Evolutionary conservation across 2,113 vertebrate genomes (phyloP), one percentile per base, ranked within the genome.

Genomic region (Argyrosomus japonicus): DNA sequence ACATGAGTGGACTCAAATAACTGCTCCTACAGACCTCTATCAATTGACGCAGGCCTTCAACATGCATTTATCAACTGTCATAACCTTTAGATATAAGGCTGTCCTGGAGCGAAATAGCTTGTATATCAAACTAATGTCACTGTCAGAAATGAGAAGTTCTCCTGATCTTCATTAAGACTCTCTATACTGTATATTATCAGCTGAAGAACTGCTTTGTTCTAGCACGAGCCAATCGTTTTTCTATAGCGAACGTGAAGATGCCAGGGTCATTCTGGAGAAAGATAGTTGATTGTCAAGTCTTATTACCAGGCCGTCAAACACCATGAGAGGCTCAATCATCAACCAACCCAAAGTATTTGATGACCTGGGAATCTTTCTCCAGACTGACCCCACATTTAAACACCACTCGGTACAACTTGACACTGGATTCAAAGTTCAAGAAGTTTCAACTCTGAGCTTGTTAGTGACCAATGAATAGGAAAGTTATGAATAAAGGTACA

Each of bases 51-150:
- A n/a, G 18, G 64, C 63, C 45, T 67, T 74, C 32, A 54, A 27
- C 5, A n/a, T 54, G 53, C 25, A 71, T 54, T 71, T 54, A 75
- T 60, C 17, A 48, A 63, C 62, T 54, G 79, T 79, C 57, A n/a
- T 6, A 53, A 36, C 14, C 69, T 15, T 72, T 15, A 50, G 65
- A 84, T 51, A 27, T 62, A 29, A 56, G 0, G n/a, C 36, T 32
- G 7, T 23, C 21, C 19, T 25, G 60, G 13, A 21, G 27, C 11
- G 25, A 29, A 23, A 4, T 18, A 11, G 13, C 40, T 40, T 27
- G 21, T 50, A 11, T 50, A 4, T 50, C 27, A 68, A 75, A 36
- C 27, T 58, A 4, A 6, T 11, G 6, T 5, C 29, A 62, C 4
- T 25, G 70, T 23, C 4, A 13, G 5, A 75, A 53, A 68, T 14